Evolutionary conservation across 2,888 invertebrate genomes (phyloP).

Genomic region (Brenthis daphne): DNA sequence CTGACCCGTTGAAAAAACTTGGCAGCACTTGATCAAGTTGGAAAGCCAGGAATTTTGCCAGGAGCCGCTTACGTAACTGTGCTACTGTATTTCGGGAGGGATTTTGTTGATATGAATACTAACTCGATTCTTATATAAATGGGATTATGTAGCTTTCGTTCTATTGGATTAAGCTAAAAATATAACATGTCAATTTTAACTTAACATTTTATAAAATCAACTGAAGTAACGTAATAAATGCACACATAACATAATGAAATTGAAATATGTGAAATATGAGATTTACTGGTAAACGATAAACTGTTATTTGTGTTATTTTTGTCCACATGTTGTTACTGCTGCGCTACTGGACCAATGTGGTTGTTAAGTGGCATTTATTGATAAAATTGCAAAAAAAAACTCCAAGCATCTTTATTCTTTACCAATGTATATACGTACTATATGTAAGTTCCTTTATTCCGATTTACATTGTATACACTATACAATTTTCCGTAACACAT

Average conservation of each 20-base stretch:
- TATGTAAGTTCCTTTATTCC: too few species aligned
- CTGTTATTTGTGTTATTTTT: conserved; percentile 15
- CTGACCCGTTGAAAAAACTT: conserved; percentile 40
- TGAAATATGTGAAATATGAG: not conserved
- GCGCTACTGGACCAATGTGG: not conserved
- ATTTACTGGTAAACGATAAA: conserved; percentile 13
- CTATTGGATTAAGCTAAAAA: not conserved
- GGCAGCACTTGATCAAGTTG: conserved; percentile 34
- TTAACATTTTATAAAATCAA: too few species aligned
- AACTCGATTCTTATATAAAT: conserved; percentile 14
- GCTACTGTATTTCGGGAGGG: conserved; percentile 18
- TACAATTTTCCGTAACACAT: too few species aligned
- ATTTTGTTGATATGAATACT: conserved; percentile 20
- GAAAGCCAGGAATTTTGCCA: conserved; percentile 34
- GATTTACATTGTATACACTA: too few species aligned
- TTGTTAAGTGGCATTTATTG: not conserved
- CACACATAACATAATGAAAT: not conserved
- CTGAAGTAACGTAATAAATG: not conserved
- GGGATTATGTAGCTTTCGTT: not conserved
- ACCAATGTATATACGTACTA: too few species aligned
- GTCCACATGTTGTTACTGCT: conserved; percentile 1
- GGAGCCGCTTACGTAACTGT: conserved; percentile 32
- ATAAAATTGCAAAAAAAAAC: too few species aligned
- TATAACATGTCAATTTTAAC: not conserved
- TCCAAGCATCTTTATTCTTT: too few species aligned